Evolutionary conservation across 2,797 vertebrate species (phyloP).

Genomic region (Rhinatrema bivittatum): DNA sequence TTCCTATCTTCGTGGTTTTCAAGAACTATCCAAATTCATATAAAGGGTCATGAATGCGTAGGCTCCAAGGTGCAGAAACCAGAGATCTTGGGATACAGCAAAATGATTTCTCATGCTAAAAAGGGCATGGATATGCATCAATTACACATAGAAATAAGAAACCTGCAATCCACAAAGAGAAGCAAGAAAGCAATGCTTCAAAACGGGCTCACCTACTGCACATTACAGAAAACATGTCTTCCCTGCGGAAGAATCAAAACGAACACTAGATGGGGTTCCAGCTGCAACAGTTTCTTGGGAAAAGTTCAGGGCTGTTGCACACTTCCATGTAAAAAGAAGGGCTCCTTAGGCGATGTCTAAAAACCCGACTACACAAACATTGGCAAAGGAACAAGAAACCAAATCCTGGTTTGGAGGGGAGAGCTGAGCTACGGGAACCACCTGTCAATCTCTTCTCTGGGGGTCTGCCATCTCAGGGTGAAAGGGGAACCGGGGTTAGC

Average conservation of each 20-base stretch:
- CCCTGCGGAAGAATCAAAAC: slow-evolving; percentile 57
- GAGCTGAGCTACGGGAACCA: slow-evolving; percentile 68
- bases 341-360: slow-evolving; percentile 84
- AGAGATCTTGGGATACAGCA: no score
- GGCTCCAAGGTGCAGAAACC: no score
- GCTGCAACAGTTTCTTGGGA: slow-evolving; percentile 74
- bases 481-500: slow-evolving; percentile 73
- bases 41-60: no score
- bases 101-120: no score
- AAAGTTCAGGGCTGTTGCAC: slow-evolving; percentile 70
- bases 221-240: slow-evolving; percentile 36
- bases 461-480: slow-evolving; percentile 80
- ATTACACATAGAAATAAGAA: no score
- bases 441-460: slow-evolving; percentile 83
- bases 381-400: slow-evolving; percentile 86
- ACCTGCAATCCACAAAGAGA: no score
- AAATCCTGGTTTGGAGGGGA: slow-evolving; percentile 78
- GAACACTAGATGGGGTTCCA: slow-evolving; percentile 96
- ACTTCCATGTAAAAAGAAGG: slow-evolving; percentile 72
- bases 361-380: slow-evolving; percentile 85
- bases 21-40: no score
- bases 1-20: no score
- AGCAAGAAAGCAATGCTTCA: no score
- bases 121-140: no score
- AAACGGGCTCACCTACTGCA: slow-evolving; percentile 36